A percentile compares a stretch with the other conserved stretches of the same genome.
These are phyloP conservation scores for Hippocampus mohnikei DNA, from an alignment of 2,113 vertebrate species.

Conservation along the genomic window DNA sequence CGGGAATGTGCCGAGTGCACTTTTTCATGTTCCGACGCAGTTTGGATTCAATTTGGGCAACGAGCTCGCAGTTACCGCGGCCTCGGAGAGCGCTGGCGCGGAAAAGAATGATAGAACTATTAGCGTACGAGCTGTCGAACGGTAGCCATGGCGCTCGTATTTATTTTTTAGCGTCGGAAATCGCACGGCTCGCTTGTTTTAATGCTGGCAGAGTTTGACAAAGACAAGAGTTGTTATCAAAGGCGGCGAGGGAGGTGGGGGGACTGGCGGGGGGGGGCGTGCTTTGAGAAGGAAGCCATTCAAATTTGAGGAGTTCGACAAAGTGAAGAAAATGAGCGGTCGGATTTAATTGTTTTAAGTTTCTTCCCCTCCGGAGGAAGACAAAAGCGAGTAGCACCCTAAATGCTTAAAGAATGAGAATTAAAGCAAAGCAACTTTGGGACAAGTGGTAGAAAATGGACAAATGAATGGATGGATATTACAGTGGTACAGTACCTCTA, in stretches of 20 bases:
- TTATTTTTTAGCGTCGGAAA: neutral
- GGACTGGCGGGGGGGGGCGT: neutral
- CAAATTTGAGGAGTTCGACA: neutral
- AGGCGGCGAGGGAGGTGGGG: neutral
- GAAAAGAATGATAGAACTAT: slow-evolving; percentile 4
- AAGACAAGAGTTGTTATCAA: neutral
- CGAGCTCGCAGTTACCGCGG: neutral
- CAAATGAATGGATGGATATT: no score
- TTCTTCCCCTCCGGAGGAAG: neutral
- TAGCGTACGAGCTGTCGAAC: neutral
- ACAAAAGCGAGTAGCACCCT: neutral
- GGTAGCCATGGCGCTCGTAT: neutral
- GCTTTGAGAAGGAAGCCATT: neutral
- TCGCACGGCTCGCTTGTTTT: neutral
- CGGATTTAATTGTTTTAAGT: neutral
- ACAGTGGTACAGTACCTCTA: no score
- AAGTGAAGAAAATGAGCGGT: neutral
- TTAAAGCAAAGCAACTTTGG: neutral
- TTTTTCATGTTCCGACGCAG: slow-evolving; percentile 1
- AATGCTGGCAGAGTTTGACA: neutral
- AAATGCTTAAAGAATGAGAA: neutral
- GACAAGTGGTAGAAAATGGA: neutral
- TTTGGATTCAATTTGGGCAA: slow-evolving; percentile 7
- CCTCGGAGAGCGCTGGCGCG: neutral
- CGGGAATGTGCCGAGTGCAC: slow-evolving; percentile 1